phyloP scores from a whole-genome alignment of 1,140 invertebrate species.

The Drosophila seguyi region DNA sequence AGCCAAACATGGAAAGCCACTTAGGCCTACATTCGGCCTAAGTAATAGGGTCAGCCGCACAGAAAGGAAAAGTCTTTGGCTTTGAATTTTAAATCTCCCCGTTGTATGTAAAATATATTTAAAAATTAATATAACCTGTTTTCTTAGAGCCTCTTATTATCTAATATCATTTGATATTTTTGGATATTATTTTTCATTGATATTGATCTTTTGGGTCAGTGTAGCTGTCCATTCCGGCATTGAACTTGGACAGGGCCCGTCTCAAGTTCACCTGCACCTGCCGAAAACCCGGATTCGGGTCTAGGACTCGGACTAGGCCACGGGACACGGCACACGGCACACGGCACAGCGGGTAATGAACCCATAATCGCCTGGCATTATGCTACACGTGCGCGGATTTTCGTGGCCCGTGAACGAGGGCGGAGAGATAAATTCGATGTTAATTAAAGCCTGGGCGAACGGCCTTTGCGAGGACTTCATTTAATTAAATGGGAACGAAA shows the following conservation, averaged over 20 bases:
- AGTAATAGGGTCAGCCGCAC: constrained; percentile 8
- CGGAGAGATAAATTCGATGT: constrained; percentile 76
- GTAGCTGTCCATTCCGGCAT: constrained; percentile 11
- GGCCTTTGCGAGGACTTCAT: constrained; percentile 51
- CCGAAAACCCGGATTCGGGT: not conserved
- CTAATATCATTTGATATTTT: too few relatives aligned
- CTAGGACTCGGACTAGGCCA: constrained; percentile 47
- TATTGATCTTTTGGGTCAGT: constrained; percentile 7
- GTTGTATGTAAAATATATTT: not conserved
- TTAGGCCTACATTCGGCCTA: constrained; percentile 40
- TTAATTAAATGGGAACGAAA: constrained; percentile 75
- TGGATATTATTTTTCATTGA: too few relatives aligned
- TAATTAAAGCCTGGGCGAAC: constrained; percentile 66
- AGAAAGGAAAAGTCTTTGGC: not conserved
- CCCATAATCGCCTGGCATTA: constrained; percentile 68
- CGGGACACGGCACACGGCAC: constrained; percentile 14
- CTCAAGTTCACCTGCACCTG: constrained; percentile 45
- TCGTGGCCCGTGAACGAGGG: constrained; percentile 15
- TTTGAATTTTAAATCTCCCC: not conserved
- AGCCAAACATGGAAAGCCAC: constrained; percentile 79
- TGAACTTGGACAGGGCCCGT: constrained; percentile 19
- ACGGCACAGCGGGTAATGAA: constrained; percentile 79
- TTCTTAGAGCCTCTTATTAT: not conserved
- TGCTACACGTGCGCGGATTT: constrained; percentile 69
- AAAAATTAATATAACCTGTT: not conserved